Conservation (phyloP, 2,797 vertebrate genomes). For the Pagetopsis macropterus region DNA sequence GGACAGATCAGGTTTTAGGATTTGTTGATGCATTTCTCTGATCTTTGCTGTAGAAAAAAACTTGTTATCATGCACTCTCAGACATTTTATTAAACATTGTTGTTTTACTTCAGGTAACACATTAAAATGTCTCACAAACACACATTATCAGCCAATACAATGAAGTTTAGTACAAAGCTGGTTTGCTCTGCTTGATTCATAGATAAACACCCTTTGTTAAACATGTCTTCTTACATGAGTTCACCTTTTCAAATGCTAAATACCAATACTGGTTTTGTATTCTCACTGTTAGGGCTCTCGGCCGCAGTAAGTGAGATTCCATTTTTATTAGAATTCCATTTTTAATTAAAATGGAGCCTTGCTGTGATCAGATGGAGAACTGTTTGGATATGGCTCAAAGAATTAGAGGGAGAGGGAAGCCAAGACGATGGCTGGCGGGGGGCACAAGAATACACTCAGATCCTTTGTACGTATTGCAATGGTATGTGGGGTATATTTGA, state of each 20-base stretch:
- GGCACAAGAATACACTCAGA: neutral
- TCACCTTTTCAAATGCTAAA: constrained; percentile 61
- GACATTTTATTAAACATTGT: constrained; percentile 38
- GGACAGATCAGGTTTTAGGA: constrained; percentile 22
- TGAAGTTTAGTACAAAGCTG: constrained; percentile 37
- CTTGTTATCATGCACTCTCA: neutral
- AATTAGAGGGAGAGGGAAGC: neutral
- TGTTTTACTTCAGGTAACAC: neutral
- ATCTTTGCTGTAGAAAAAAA: constrained; percentile 20
- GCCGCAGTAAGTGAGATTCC: constrained; percentile 45
- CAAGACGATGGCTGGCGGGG: neutral
- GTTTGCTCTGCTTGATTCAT: constrained; percentile 25
- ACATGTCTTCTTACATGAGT: constrained; percentile 31
- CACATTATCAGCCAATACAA: constrained; percentile 21
- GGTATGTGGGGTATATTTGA: constrained; percentile 7
- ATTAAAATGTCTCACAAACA: constrained; percentile 39
- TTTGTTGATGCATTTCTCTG: constrained; percentile 19
- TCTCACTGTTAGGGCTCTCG: neutral
- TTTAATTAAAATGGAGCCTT: constrained; percentile 66
- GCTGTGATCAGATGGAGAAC: constrained; percentile 60
- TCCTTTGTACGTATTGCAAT: constrained; percentile 1
- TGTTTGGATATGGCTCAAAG: constrained; percentile 38
- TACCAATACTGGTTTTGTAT: neutral
- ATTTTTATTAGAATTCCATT: constrained; percentile 63
- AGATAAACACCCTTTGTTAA: constrained; percentile 39